Evolutionary conservation across 2,113 vertebrate species (phyloP), one percentile per base, ranked within the genome.

Genomic region (Cochlearius cochlearius): DNA sequence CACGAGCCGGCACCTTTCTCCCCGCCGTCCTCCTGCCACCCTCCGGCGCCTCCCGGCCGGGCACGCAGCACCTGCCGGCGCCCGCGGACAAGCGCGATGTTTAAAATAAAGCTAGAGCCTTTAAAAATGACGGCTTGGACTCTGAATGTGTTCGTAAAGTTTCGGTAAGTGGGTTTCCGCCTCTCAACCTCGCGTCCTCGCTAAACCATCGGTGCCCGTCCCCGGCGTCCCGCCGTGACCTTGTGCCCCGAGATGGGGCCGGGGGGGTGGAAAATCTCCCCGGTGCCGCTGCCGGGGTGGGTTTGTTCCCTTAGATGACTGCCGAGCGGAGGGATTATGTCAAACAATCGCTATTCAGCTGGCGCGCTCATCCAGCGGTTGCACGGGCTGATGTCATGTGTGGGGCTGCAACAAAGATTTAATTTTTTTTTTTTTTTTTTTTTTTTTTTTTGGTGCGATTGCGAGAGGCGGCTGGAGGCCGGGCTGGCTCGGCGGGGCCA

Each of bases 101-200:
- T 98, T 96, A 98, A 98, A 96, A 98, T 98, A 96, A 98, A 98
- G 88, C 94, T 98, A 91, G 98, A 98, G 97, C 98, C 98, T 93
- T 96, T 97, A 91, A 98, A 98, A 97, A 95, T 97, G 96, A 96
- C 97, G 12, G 97, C 98, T 87, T 98, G 98, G 98, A 98, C 97
- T 95, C 96, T 97, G 97, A 98, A 98, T 91, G 97, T 98, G 94
- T 98, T 98, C 96, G 92, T 98, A 86, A 98, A 98, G 98, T 98
- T 98, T 90, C 98, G 98, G 98, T 98, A 98, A 98, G 98, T 97
- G 96, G 86, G 83, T 93, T 95, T 52, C 66, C 2, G 7, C 58
- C 41, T 81, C 77, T 62, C 6, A 5, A 26, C 64, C 53, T 43
- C 3, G 26, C 5, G 36, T 75, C 36, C 72, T 62, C 19, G 1